Evolutionary conservation across 2,113 vertebrate genomes (phyloP).

Genomic region (Cichladusa arquata): DNA sequence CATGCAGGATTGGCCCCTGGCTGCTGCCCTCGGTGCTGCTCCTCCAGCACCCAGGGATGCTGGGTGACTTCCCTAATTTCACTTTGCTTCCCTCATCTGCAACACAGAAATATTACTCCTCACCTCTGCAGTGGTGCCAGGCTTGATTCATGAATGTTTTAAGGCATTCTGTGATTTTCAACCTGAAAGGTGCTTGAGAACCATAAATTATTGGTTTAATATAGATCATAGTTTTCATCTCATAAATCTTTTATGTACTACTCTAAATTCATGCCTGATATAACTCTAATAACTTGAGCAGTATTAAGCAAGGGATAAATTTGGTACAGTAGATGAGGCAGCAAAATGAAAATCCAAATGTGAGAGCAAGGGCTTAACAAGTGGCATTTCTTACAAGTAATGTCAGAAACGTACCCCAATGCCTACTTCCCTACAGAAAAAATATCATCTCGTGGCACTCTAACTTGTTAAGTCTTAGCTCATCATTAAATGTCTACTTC

Average conservation of each 20-base stretch:
- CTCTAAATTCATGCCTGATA: constrained; percentile 34
- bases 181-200: constrained; percentile 32
- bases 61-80: background rate
- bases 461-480: background rate
- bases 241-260: constrained; percentile 40
- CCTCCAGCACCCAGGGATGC: background rate
- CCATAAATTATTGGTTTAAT: constrained; percentile 58
- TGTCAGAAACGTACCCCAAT: background rate
- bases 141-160: constrained; percentile 37
- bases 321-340: background rate
- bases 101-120: background rate
- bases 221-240: constrained; percentile 48
- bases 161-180: constrained; percentile 7
- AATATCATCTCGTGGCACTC: background rate
- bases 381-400: too few relatives aligned
- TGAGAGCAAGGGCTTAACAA: background rate
- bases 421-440: background rate
- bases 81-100: background rate
- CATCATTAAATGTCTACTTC: background rate
- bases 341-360: background rate
- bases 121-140: background rate
- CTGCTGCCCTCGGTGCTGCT: background rate
- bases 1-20: rapidly evolving
- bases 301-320: constrained; percentile 9
- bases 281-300: constrained; percentile 26